These are phyloP conservation scores for Lethrus apterus DNA, from an alignment of 1,140 invertebrate species.

Conservation along the genomic window DNA sequence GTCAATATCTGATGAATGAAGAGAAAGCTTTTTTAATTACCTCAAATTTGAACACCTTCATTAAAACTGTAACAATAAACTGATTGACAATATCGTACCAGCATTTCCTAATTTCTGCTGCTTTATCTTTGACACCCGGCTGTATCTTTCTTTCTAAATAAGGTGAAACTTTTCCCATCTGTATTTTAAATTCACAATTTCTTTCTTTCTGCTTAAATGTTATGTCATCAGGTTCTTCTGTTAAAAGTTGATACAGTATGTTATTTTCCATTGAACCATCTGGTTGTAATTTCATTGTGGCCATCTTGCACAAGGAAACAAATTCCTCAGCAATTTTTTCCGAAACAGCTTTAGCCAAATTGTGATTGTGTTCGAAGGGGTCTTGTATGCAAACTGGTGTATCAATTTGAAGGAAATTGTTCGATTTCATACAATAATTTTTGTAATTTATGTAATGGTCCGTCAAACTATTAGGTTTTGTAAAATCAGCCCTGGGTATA, in stretches of 20 bases:
- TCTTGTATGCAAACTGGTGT: constrained; percentile 52
- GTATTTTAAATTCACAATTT: constrained; percentile 14
- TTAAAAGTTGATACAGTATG: constrained; percentile 26
- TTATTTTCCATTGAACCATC: constrained; percentile 2
- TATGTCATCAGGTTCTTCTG: constrained; percentile 7
- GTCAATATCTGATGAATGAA: too few species aligned
- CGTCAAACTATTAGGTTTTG: constrained; percentile 36
- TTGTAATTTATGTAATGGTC: constrained; percentile 43
- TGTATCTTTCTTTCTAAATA: constrained; percentile 14
- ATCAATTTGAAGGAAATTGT: constrained; percentile 37
- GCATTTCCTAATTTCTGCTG: constrained; percentile 8
- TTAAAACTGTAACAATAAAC: constrained; percentile 19
- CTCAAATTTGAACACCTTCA: constrained; percentile 20
- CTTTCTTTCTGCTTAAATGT: constrained; percentile 15
- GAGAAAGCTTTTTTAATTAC: too few species aligned
- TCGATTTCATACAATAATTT: constrained; percentile 30
- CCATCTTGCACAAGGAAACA: constrained; percentile 20
- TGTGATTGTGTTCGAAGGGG: constrained; percentile 53
- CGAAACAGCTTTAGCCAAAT: constrained; percentile 41
- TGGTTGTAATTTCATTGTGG: constrained; percentile 16
- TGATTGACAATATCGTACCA: constrained; percentile 20
- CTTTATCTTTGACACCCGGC: constrained; percentile 1
- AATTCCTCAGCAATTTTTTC: constrained; percentile 28
- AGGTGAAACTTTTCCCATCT: constrained; percentile 1
- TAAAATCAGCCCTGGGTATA: constrained; percentile 42